Percentiles rank a stretch among this genome's conserved stretches.
Conservation (phyloP, 2,113 vertebrate species). For the Delphinus delphis region DNA sequence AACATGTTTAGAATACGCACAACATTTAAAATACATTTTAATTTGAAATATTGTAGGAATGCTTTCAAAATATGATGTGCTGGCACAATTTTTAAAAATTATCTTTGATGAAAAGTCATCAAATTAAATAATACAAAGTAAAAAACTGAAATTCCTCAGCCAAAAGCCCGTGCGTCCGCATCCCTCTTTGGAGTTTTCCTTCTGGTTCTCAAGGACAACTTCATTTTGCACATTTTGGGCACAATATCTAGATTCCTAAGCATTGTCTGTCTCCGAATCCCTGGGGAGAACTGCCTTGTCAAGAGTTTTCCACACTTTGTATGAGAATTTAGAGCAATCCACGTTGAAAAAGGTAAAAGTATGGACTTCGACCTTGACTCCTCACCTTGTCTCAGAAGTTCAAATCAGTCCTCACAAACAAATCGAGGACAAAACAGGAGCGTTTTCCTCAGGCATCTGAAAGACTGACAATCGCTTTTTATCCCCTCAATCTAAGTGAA, state of each 20-base stretch:
- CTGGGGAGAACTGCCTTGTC: neutral
- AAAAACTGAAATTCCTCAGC: neutral
- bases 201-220: neutral
- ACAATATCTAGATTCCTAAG: neutral
- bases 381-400: slow-evolving; percentile 2
- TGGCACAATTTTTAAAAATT: neutral
- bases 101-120: neutral
- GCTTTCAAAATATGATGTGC: neutral
- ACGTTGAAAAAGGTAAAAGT: neutral
- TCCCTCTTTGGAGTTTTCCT: neutral
- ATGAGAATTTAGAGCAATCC: slow-evolving; percentile 21
- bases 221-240: rapidly evolving
- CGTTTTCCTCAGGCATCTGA: neutral
- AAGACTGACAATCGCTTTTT: neutral
- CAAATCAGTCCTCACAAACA: slow-evolving; percentile 16
- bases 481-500: neutral
- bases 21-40: neutral
- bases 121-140: neutral
- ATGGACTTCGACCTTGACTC: slow-evolving; percentile 25
- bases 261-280: neutral
- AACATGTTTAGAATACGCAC: neutral
- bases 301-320: neutral
- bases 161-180: rapidly evolving
- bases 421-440: neutral
- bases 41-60: neutral